Conservation (phyloP, 2,113 vertebrate species). For the human region GRCh38 chr21:40058001-40058500, state of each 20-base stretch:
- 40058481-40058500: not conserved
- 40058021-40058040: too few relatives aligned
- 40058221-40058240: accelerated
- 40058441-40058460: not conserved
- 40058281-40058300: not conserved
- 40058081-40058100: too few relatives aligned
- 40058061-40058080: too few relatives aligned
- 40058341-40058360: not conserved
- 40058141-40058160: too few relatives aligned
- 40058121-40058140: too few relatives aligned
- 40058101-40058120: too few relatives aligned
- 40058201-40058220: too few relatives aligned
- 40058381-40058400: not conserved
- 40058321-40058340: not conserved
- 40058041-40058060: too few relatives aligned
- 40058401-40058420: not conserved
- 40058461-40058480: not conserved
- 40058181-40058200: too few relatives aligned
- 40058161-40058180: too few relatives aligned
- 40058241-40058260: accelerated
- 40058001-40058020: too few relatives aligned
- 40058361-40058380: not conserved
- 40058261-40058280: not conserved
- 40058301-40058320: not conserved
- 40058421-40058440: not conserved